Evolutionary conservation across 1,140 invertebrate genomes (phyloP), one percentile per base, ranked within the genome.

Genomic region (Tetragonula clypearis): DNA sequence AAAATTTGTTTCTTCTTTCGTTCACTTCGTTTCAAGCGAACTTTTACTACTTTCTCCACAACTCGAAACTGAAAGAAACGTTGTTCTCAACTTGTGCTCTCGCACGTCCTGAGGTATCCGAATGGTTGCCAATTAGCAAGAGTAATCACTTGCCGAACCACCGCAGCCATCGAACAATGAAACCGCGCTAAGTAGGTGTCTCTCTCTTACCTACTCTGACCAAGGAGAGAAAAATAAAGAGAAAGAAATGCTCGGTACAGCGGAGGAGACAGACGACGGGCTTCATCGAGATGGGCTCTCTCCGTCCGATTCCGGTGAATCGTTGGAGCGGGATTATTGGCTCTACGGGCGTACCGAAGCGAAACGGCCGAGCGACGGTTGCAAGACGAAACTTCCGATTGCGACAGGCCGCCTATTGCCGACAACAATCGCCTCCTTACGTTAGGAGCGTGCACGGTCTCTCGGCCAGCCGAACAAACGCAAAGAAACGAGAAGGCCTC

Each of bases 331-430:
- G 88, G 87, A 86, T 88, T 84, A 82, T 69, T 58, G 88, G 82
- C 77, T 86, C 85, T 86, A 75, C 86, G 85, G 83, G 82, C 88
- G 85, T 91, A 90, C 87, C 92, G 92, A 93, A 92, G 92, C 92
- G 93, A 93, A 92, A 92, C 91, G 86, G 82, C 74, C 77, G 79
- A 92, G 88, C 90, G 88, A 79, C 91, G 91, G 88, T 94, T 94
- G 92, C 93, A 92, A 93, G 93, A 94, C 92, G 92, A 93, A 92
- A 94, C 94, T 95, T 95, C 94, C 94, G 92, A 94, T 95, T 95
- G 92, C 94, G 90, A 94, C 94, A 95, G 88, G 88, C 85, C 82
- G 88, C 83, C 82, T 79, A 82, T 86, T 79, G 72, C 81, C 91
- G 91, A 92, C 92, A 94, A 94, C 93, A 92, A 94, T 94, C 93